Percentiles rank a stretch among this genome's conserved stretches.
phyloP scores from a whole-genome alignment of 53 echinoderm and acorn worm genomes.

The Stichopus horrens region DNA sequence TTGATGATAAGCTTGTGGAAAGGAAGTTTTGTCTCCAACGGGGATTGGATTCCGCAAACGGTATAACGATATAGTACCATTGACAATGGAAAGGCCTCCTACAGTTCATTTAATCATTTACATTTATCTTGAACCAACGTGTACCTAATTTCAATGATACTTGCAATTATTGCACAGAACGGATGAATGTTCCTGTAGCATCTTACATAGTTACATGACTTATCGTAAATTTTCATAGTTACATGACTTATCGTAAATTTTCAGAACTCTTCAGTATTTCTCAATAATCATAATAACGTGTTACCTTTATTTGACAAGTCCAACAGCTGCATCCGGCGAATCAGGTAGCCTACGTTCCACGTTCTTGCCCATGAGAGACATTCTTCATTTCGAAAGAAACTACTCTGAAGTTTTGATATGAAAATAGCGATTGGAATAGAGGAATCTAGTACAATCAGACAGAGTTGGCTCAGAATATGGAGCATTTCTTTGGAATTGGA shows the following conservation, averaged over 20 bases:
- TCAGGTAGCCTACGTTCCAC: not conserved
- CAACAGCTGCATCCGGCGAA: not conserved
- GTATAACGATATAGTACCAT: no score
- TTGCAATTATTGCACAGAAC: no score
- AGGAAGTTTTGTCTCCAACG: no score
- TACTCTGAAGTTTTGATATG: not conserved
- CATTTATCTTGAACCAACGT: no score
- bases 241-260: not conserved
- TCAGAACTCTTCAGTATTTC: no score
- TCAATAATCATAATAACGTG: not conserved
- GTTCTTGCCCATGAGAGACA: not conserved
- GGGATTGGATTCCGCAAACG: no score
- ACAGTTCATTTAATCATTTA: no score
- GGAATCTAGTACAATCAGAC: not conserved
- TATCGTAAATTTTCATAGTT: not conserved
- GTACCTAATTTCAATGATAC: no score
- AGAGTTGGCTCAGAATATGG: not conserved
- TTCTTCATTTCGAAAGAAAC: not conserved
- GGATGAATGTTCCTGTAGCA: no score
- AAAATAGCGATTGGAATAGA: not conserved
- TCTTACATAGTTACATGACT: not conserved
- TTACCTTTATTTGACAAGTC: not conserved
- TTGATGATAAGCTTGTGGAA: no score
- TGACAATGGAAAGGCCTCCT: no score
- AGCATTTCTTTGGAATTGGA: not conserved